Percentiles rank a stretch among this genome's conserved stretches.
Conservation (phyloP, 1,140 invertebrate genomes). For the Capitella teleta region DNA sequence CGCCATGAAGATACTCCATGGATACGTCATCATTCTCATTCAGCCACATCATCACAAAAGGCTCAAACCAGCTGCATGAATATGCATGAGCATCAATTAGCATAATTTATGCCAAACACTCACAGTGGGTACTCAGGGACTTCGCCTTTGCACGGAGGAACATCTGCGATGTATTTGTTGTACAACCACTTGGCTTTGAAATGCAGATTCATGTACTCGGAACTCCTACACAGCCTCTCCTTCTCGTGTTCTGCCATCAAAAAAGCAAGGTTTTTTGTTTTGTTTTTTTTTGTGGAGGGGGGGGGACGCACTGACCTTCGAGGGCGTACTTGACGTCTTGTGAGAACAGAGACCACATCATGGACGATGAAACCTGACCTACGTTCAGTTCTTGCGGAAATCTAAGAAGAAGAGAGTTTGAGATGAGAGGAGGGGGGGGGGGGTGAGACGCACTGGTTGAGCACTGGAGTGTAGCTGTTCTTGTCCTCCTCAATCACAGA, state of each 20-base stretch:
- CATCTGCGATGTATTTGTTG: slow-evolving; percentile 90
- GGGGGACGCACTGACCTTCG: slow-evolving; percentile 48
- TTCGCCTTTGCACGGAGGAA: slow-evolving; percentile 87
- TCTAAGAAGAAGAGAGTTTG: slow-evolving; percentile 34
- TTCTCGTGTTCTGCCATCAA: slow-evolving; percentile 77
- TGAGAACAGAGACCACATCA: slow-evolving; percentile 94
- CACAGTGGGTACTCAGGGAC: slow-evolving; percentile 88
- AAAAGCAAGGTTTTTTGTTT: neutral
- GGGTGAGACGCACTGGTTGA: slow-evolving; percentile 67
- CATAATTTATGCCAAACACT: slow-evolving; percentile 26
- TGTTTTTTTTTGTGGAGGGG: neutral
- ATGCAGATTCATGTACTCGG: slow-evolving; percentile 98
- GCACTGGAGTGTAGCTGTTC: slow-evolving; percentile 94
- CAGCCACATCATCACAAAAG: slow-evolving; percentile 99
- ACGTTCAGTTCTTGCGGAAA: slow-evolving; percentile 54
- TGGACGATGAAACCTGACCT: slow-evolving; percentile 81
- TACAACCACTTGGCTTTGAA: slow-evolving; percentile 99
- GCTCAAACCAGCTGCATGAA: slow-evolving; percentile 80
- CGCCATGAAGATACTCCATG: slow-evolving; percentile 94
- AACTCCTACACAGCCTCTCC: slow-evolving; percentile 88
- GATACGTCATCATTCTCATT: slow-evolving; percentile 99
- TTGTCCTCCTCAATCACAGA: slow-evolving; percentile 98
- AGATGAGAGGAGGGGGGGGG: too few relatives aligned
- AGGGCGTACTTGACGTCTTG: slow-evolving; percentile 96
- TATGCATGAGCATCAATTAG: neutral